Evolutionary conservation across 2,888 invertebrate genomes (phyloP).

Genomic region (Lacanobia wlatinum): DNA sequence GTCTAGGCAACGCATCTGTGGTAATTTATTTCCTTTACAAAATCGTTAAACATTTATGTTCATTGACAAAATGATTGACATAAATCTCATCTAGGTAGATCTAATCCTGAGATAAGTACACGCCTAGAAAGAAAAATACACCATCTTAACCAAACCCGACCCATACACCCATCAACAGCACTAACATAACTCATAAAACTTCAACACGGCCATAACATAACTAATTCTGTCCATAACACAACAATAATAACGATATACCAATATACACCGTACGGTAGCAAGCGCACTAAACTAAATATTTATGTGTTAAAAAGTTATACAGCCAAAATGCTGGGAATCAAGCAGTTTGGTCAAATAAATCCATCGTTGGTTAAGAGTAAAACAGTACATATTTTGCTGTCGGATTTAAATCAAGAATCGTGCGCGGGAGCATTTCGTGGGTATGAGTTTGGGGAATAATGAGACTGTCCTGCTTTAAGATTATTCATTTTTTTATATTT

Average conservation of each 20-base stretch:
- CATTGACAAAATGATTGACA: background rate
- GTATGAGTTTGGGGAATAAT: slow-evolving; percentile 51
- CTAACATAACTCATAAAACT: slow-evolving; percentile 66
- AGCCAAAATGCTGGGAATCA: slow-evolving; percentile 80
- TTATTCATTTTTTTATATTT: background rate
- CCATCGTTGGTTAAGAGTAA: slow-evolving; percentile 81
- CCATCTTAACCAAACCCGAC: background rate
- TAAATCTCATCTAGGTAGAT: background rate
- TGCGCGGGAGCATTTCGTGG: slow-evolving; percentile 76
- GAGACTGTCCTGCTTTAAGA: slow-evolving; percentile 2
- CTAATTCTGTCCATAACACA: slow-evolving; percentile 61
- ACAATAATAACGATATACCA: slow-evolving; percentile 66
- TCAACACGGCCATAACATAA: slow-evolving; percentile 70
- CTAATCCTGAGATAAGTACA: no score
- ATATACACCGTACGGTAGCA: slow-evolving; percentile 52
- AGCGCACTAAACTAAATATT: slow-evolving; percentile 78
- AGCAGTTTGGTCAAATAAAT: slow-evolving; percentile 84
- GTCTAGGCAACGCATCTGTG: no score
- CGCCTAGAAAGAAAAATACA: no score
- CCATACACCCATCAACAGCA: slow-evolving; percentile 43
- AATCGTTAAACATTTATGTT: no score
- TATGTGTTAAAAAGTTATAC: slow-evolving; percentile 78
- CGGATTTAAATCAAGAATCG: slow-evolving; percentile 85
- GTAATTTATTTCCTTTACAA: no score
- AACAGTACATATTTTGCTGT: slow-evolving; percentile 87